Evolutionary conservation across 1,140 invertebrate species (phyloP).

Genomic region (Pseudomyrmex gracilis): DNA sequence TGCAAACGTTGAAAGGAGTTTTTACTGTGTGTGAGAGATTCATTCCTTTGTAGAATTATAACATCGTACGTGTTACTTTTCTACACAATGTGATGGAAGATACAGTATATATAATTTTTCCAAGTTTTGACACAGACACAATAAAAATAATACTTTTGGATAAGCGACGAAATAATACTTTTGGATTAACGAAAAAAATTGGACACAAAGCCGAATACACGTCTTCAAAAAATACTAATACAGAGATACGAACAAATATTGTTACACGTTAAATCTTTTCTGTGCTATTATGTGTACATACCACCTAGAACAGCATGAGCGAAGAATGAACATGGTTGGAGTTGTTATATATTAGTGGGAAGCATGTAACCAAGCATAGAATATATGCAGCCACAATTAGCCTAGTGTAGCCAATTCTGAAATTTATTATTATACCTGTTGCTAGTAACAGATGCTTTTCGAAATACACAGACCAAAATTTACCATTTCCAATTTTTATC

Average conservation of each 20-base stretch:
- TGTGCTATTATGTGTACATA: slow-evolving; percentile 79
- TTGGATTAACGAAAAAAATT: slow-evolving; percentile 14
- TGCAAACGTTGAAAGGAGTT: too few relatives aligned
- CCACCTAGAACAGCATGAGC: slow-evolving; percentile 81
- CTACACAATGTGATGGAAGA: too few relatives aligned
- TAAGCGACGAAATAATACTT: neutral
- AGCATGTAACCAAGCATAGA: slow-evolving; percentile 84
- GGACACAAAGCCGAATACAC: slow-evolving; percentile 6
- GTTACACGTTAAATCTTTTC: slow-evolving; percentile 65
- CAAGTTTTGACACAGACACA: too few relatives aligned
- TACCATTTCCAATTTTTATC: neutral
- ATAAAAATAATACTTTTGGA: slow-evolving; percentile 22
- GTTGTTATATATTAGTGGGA: slow-evolving; percentile 82
- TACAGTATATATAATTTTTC: too few relatives aligned
- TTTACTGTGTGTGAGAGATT: too few relatives aligned
- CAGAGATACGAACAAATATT: slow-evolving; percentile 16
- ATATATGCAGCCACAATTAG: slow-evolving; percentile 82
- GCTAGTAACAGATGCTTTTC: slow-evolving; percentile 60
- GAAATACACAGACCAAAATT: neutral
- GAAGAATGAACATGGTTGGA: slow-evolving; percentile 81
- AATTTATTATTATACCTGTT: slow-evolving; percentile 65
- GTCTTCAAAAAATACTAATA: slow-evolving; percentile 32
- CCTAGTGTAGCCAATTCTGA: slow-evolving; percentile 74
- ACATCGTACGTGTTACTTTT: too few relatives aligned
- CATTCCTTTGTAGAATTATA: too few relatives aligned